Conservation (phyloP, 1,140 invertebrate species). For the Rhynchophorus ferrugineus region DNA sequence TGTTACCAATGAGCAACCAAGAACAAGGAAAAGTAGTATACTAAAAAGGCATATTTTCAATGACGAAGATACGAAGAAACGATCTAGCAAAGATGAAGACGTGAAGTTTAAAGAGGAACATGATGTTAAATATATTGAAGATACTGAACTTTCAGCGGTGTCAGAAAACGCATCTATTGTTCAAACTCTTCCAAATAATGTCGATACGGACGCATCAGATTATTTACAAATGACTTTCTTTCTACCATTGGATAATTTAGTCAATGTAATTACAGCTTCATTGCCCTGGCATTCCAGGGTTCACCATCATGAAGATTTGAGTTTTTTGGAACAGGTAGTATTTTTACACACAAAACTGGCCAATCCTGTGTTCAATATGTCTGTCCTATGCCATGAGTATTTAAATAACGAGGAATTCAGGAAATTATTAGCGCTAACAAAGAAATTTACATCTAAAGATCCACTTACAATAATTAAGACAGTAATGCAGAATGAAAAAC, state of each 20-base stretch:
- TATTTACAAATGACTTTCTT: slow-evolving; percentile 21
- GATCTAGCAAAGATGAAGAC: neutral
- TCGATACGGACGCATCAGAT: slow-evolving; percentile 1
- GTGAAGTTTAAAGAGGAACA: neutral
- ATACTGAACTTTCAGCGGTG: neutral
- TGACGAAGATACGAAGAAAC: neutral
- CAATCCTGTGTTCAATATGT: slow-evolving; percentile 26
- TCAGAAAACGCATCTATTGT: too few species aligned
- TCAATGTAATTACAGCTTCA: slow-evolving; percentile 20
- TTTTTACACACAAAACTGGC: slow-evolving; percentile 21
- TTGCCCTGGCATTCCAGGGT: slow-evolving; percentile 32
- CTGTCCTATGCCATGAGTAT: slow-evolving; percentile 31
- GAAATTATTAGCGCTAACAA: slow-evolving; percentile 20
- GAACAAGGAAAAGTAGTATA: neutral
- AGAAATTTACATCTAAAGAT: slow-evolving; percentile 25
- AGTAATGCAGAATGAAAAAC: too few species aligned
- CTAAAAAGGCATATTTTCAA: neutral
- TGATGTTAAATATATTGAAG: neutral
- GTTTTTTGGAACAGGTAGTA: slow-evolving; percentile 25
- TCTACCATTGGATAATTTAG: slow-evolving; percentile 27
- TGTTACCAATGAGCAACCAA: neutral
- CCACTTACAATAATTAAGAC: neutral
- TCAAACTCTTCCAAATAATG: slow-evolving; percentile 13
- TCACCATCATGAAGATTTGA: slow-evolving; percentile 24
- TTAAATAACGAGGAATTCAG: slow-evolving; percentile 26